Evolutionary conservation across 1,140 invertebrate species (phyloP).

Genomic region (Sweltsa coloradensis): DNA sequence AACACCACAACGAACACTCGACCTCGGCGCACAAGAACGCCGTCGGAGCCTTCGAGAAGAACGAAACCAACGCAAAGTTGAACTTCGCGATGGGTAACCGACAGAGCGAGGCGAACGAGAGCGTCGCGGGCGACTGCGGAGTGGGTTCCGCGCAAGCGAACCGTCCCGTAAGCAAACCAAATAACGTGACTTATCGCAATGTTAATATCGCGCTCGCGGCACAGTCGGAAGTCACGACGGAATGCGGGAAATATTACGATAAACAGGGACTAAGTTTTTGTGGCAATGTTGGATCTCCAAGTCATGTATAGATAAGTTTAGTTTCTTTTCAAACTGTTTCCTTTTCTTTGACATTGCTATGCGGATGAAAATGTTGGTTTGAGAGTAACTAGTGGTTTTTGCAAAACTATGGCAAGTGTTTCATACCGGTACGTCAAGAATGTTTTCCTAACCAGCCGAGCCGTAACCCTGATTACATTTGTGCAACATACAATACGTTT

Average conservation of each 20-base stretch:
- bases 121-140: neutral
- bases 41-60: neutral
- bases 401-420: too few species aligned
- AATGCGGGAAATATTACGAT: neutral
- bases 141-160: neutral
- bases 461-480: too few species aligned
- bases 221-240: neutral
- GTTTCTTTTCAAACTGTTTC: too few species aligned
- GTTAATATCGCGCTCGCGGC: slow-evolving; percentile 11
- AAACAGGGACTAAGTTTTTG: slow-evolving; percentile 3
- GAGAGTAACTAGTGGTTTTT: too few species aligned
- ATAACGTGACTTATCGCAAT: slow-evolving; percentile 7
- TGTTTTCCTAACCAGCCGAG: too few species aligned
- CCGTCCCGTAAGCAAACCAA: slow-evolving; percentile 3
- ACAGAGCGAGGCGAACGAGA: neutral
- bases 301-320: slow-evolving; percentile 12
- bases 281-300: slow-evolving; percentile 1
- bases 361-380: too few species aligned
- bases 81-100: too few species aligned
- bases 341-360: too few species aligned
- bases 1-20: neutral
- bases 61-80: slow-evolving; percentile 3
- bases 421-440: too few species aligned
- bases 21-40: neutral
- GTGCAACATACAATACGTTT: too few species aligned